phyloP scores from a whole-genome alignment of 2,797 vertebrate genomes.

The Poecilia picta region DNA sequence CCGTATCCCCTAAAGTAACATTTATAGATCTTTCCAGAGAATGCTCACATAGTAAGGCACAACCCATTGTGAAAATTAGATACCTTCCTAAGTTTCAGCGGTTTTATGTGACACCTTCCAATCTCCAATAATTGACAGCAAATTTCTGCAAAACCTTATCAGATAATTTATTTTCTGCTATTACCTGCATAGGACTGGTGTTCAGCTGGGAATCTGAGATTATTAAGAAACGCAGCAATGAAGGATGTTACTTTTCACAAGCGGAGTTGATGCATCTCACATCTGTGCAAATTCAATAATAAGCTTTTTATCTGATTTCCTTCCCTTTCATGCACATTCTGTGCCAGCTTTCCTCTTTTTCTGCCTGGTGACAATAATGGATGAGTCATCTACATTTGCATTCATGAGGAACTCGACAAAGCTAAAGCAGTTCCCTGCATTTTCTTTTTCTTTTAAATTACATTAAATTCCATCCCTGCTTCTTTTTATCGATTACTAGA shows the following conservation, averaged over 20 bases:
- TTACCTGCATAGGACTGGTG: conserved; percentile 26
- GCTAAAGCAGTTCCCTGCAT: conserved; percentile 28
- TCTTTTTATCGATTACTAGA: neutral
- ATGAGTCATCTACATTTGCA: conserved; percentile 39
- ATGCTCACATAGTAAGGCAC: conserved; percentile 7
- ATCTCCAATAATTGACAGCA: conserved; percentile 10
- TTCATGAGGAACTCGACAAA: conserved; percentile 18
- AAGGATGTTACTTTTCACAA: conserved; percentile 55
- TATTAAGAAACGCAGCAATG: conserved; percentile 29
- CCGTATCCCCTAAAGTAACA: conserved; percentile 6
- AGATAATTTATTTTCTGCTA: conserved; percentile 12
- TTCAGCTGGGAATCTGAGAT: conserved; percentile 48
- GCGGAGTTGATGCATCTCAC: conserved; percentile 45
- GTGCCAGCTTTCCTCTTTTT: conserved; percentile 38
- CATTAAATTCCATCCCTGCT: neutral
- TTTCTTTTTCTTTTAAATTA: conserved; percentile 19
- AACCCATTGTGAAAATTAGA: conserved; percentile 8
- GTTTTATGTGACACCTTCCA: neutral
- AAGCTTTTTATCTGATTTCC: conserved; percentile 58
- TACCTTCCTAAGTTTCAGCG: neutral
- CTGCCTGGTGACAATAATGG: conserved; percentile 26
- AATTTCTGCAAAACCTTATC: conserved; percentile 34
- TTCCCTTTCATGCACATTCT: conserved; percentile 27
- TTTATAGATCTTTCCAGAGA: conserved; percentile 17
- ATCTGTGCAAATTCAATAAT: conserved; percentile 52